phyloP scores from a whole-genome alignment of 2,113 vertebrate species.

The Saimiri boliviensis region DNA sequence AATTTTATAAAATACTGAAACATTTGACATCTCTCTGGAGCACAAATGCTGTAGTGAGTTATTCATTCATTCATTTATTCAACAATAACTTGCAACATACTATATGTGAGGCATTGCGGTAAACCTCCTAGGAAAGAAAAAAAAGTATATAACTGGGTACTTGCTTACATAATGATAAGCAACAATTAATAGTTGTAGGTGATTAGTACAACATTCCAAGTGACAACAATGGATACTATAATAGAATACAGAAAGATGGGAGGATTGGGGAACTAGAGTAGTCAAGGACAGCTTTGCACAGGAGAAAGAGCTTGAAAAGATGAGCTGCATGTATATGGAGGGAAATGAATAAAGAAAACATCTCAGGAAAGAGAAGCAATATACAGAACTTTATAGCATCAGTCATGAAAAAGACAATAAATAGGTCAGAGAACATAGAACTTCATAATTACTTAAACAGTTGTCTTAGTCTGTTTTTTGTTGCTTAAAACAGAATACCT shows the following conservation, averaged over 20 bases:
- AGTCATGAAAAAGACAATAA: background rate
- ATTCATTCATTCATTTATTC: constrained; percentile 22
- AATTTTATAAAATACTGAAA: background rate
- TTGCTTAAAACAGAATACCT: background rate
- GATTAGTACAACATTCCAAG: background rate
- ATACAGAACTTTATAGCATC: background rate
- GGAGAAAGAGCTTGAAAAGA: background rate
- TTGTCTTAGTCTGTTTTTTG: background rate
- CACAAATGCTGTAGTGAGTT: background rate
- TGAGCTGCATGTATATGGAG: background rate
- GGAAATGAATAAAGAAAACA: background rate
- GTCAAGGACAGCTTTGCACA: background rate
- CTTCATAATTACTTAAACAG: background rate
- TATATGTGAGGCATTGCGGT: background rate
- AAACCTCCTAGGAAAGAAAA: background rate
- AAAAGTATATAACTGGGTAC: background rate
- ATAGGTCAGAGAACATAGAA: background rate
- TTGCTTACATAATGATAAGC: background rate
- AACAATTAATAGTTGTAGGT: background rate
- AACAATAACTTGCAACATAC: background rate
- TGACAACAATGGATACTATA: background rate
- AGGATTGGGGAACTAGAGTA: background rate
- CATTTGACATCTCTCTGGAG: background rate
- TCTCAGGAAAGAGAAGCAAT: background rate
- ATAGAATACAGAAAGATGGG: background rate